Evolutionary conservation across 2,888 invertebrate species (phyloP).

Genomic region (Dicycla oo): DNA sequence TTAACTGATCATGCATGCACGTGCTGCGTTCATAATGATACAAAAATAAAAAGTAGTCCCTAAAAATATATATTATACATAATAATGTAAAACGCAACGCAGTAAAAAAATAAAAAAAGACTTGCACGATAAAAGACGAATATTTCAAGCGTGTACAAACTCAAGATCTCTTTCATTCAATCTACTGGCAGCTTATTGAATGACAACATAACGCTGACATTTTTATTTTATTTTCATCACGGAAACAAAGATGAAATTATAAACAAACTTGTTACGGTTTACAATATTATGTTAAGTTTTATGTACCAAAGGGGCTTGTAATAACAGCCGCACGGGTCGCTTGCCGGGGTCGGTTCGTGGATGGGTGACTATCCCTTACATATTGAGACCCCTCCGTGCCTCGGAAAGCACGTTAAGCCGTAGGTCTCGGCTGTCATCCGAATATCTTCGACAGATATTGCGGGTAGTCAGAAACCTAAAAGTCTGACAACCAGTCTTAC

Average conservation of each 20-base stretch:
- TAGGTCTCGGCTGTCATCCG: too few relatives aligned
- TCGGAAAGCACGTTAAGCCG: not conserved
- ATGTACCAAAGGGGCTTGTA: too few relatives aligned
- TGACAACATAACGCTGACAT: conserved; percentile 22
- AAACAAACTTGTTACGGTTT: conserved; percentile 2
- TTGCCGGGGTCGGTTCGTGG: not conserved
- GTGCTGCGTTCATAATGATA: too few relatives aligned
- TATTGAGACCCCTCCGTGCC: not conserved
- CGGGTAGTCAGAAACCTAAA: too few relatives aligned
- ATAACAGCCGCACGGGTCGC: too few relatives aligned
- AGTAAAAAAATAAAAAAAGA: not conserved
- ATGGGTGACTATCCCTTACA: not conserved
- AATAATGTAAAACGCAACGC: not conserved
- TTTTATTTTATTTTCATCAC: conserved; percentile 18
- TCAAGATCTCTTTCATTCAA: conserved; percentile 27
- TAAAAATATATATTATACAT: not conserved
- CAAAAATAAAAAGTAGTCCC: not conserved
- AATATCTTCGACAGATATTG: not conserved
- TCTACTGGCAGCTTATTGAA: conserved; percentile 38
- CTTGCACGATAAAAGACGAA: not conserved
- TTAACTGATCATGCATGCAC: not conserved
- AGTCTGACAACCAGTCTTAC: not conserved
- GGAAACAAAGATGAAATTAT: conserved; percentile 3
- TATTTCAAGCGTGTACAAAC: conserved; percentile 7
- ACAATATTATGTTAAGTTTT: conserved; percentile 10